These are phyloP conservation scores for Tapirus terrestris DNA, from an alignment of 2,113 vertebrate species.

Conservation along the genomic window DNA sequence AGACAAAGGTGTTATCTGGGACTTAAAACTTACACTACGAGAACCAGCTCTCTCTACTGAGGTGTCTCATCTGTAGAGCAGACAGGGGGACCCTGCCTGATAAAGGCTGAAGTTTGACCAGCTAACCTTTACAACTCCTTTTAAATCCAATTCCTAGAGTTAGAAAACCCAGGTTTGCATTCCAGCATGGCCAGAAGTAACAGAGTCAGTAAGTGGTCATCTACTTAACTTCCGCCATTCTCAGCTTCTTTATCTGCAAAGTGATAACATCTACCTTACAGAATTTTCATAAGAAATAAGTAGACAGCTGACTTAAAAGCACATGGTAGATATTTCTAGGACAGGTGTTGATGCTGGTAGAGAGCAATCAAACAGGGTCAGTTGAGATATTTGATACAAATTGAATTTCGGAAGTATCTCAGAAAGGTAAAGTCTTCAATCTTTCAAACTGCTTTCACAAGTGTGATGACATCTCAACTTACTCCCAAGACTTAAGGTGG, in stretches of 20 bases:
- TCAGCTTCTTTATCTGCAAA: not conserved
- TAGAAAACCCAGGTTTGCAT: not conserved
- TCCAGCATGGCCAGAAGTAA: not conserved
- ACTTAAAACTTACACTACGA: not conserved
- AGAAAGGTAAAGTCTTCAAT: not conserved
- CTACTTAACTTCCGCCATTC: not conserved
- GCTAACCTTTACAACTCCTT: not conserved
- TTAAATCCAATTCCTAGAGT: not conserved
- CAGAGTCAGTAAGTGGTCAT: not conserved
- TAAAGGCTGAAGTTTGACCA: not conserved
- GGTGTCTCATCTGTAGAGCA: not conserved
- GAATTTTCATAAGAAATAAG: not conserved
- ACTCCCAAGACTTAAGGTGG: not conserved
- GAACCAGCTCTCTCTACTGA: not conserved
- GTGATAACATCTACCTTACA: not conserved
- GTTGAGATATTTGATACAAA: not conserved
- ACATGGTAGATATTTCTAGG: not conserved
- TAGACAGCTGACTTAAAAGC: not conserved
- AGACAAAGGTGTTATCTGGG: not conserved
- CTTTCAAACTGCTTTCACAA: constrained; percentile 15
- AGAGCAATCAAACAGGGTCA: not conserved
- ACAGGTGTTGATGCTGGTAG: not conserved
- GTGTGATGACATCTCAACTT: not conserved
- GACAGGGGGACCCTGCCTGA: not conserved
- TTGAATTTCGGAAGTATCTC: not conserved